A percentile compares a stretch with the other conserved stretches of the same genome.
These are phyloP conservation scores for Lasioglossum marginatum DNA, from an alignment of 2,888 invertebrate genomes.

Conservation along the genomic window DNA sequence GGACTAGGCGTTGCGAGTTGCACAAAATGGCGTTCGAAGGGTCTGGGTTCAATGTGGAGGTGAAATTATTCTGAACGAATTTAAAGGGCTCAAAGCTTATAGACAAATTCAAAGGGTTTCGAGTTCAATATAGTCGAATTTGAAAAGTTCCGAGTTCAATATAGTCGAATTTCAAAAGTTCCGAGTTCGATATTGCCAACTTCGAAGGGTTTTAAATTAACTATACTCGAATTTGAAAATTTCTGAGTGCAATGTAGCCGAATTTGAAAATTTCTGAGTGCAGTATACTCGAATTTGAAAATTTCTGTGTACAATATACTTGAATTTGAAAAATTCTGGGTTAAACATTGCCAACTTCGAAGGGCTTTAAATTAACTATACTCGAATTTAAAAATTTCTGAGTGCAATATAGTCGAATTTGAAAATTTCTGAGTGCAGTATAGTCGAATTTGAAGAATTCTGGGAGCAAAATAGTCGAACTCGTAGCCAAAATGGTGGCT, in stretches of 20 bases:
- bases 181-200: too few relatives aligned
- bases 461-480: background rate
- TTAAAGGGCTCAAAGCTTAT: background rate
- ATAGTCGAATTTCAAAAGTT: too few relatives aligned
- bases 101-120: too few relatives aligned
- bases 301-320: background rate
- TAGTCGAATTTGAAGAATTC: background rate
- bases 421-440: background rate
- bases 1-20: background rate
- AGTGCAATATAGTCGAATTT: background rate
- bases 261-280: background rate
- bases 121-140: background rate
- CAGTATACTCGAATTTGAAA: background rate
- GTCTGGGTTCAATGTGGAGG: background rate
- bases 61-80: background rate
- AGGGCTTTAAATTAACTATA: too few relatives aligned
- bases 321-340: background rate
- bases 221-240: background rate
- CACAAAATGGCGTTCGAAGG: background rate
- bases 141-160: background rate
- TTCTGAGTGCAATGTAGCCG: background rate
- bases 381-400: background rate
- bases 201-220: background rate
- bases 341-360: too few relatives aligned
- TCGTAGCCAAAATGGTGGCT: background rate